Base-by-base conservation (phyloP, 1,140 invertebrate species). In the Lasioglossum baleicum region DNA sequence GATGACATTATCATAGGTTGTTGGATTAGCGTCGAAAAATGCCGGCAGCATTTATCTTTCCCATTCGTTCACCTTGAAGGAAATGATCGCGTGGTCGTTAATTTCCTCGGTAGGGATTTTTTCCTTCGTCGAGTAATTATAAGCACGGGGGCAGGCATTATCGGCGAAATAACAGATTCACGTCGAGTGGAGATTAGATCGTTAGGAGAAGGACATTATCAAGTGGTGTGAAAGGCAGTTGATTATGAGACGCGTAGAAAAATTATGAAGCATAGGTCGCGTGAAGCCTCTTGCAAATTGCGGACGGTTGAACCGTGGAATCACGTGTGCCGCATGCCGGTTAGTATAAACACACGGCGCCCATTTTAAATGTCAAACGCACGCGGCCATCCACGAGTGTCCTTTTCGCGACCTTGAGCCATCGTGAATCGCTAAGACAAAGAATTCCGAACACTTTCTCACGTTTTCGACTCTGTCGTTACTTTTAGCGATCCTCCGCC, bases 361-460 rank as follows among this genome's bases (percentile, higher is more conserved):
- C 7, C 65, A n/a, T n/a, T 64, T 56, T 78, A 78, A 78, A 78
- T 78, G 76, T 78, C 76, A 53, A n/a, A 48, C 20, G 17, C 69
- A 44, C 42, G n/a, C 3, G 42, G 69, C 69, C 69, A 63, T 69
- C 42, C 42, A 26, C 10, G 6, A 44, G 66, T 40, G 42, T 70
- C 13, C 44, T 63, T 70, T 77, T 53, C 42, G 13, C 67, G 65
- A 63, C 67, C 75, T 77, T 77, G 51, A 20, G 20, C n/a, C 51
- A 7, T 17, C n/a, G 15, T 10, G 10, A 11, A 22, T 31, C 31
- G 17, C 13, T 0, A 17, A 20, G 51, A 17, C 6, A 20, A 15
- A 53, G 44, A 48, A 48, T 48, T 48, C 44, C 44, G 13, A 48
- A 48, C 10, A 11, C 44, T 10, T 13, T 48, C 44, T 5, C 42